Conservation (phyloP, 2,113 vertebrate genomes). For the Myotis brandtii region DNA sequence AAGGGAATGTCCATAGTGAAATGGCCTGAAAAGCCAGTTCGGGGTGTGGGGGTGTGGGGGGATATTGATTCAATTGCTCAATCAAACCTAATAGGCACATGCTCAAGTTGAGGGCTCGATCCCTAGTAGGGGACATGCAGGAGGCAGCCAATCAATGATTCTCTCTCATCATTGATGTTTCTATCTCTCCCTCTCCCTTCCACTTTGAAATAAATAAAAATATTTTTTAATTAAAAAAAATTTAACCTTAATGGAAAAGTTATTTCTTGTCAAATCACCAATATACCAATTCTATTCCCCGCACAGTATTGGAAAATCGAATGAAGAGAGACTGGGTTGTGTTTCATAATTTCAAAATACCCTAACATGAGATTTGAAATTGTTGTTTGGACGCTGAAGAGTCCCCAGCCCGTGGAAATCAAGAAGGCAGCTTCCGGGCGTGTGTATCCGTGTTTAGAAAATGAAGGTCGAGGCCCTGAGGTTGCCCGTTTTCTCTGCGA, state of each 20-base stretch:
- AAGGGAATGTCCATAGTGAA: too few species aligned
- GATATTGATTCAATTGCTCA: too few species aligned
- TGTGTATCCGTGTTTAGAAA: conserved; percentile 66
- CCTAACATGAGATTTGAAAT: neutral
- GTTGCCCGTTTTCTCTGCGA: conserved; percentile 44
- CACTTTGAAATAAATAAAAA: too few species aligned
- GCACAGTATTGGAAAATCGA: neutral
- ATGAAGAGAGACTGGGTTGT: neutral
- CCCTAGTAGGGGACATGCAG: too few species aligned
- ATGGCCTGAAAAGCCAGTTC: too few species aligned
- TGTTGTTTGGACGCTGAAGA: neutral
- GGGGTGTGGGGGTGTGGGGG: too few species aligned
- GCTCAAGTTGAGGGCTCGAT: too few species aligned
- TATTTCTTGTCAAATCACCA: neutral
- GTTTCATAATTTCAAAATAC: conserved; percentile 17
- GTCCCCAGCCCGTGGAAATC: neutral
- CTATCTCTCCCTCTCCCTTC: too few species aligned
- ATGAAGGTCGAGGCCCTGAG: conserved; percentile 63
- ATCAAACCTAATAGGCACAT: too few species aligned
- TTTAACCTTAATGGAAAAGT: neutral
- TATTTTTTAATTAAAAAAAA: too few species aligned
- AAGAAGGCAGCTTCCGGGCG: conserved; percentile 20
- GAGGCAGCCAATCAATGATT: too few species aligned
- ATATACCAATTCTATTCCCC: neutral
- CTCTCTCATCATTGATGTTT: too few species aligned